Base-by-base conservation (phyloP, 2,888 invertebrate species). In the Mythimna lalbum region DNA sequence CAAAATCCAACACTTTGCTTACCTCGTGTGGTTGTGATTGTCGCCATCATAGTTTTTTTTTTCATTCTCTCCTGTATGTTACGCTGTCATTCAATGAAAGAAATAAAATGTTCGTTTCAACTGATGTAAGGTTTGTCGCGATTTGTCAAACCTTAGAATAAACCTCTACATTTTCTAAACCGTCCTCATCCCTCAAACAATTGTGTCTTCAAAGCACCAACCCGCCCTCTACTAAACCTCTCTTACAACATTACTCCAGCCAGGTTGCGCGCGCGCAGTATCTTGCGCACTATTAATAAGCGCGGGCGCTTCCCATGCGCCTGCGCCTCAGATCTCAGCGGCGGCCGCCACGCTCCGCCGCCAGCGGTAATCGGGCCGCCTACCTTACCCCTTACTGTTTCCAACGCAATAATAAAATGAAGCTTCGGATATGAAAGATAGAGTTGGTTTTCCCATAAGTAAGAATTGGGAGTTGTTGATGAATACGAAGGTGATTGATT, bases 261-360 rank as follows among this genome's bases (percentile, higher is more conserved):
- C 14, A 52, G 70, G 55, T 27, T 78, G 79, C 70, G 69, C 55
- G 74, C 74, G 60, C 69, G 55, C 65, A 43, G 69, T 79, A 60
- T 78, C 77, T 74, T 52, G 69, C 62, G 63, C 69, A 80, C 82
- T 82, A 81, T 81, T 76, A 93, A 93, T 91, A 93, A 80, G 82
- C 69, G 70, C 63, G 73, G 86, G 86, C 82, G 86, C 86, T 88
- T 86, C 88, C 86, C 87, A 85, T 78, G 86, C 86, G 88, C 87
- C 85, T 78, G 86, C 86, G 88, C 89, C 87, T 94, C 82, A 88
- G 94, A 95, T 95, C 95, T 95, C 94, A 73, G 89, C 94, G 95
- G 95, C 94, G 95, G 95, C 94, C 95, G 95, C 91, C 90, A 88
- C 93, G 95, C 92, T 77, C 91, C 94, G 88, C 91, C 91, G 93